Percentiles rank a stretch among this genome's conserved stretches.
Conservation (phyloP, 2,888 invertebrate genomes). For the Peribatodes rhomboidaria region DNA sequence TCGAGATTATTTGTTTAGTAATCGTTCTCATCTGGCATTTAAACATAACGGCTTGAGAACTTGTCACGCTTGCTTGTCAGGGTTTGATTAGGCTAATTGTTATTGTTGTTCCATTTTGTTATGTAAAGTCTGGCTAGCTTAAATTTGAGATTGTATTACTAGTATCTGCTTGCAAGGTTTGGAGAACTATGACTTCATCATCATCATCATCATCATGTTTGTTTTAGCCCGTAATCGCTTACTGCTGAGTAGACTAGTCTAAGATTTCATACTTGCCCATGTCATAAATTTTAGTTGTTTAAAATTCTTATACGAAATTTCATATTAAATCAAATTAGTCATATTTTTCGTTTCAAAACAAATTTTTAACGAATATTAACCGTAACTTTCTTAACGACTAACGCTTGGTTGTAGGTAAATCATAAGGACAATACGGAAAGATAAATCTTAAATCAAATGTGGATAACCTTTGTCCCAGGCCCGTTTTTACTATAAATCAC, state of each 20-base stretch:
- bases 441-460: slow-evolving; percentile 40
- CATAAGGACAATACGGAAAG: slow-evolving; percentile 41
- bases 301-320: too few species aligned
- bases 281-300: too few species aligned
- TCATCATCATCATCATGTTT: neutral
- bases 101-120: slow-evolving; percentile 29
- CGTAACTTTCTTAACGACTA: too few species aligned
- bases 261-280: too few species aligned
- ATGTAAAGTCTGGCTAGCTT: slow-evolving; percentile 23
- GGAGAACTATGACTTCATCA: neutral
- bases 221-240: neutral
- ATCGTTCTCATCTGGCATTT: slow-evolving; percentile 53
- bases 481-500: slow-evolving; percentile 53
- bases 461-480: slow-evolving; percentile 43
- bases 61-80: slow-evolving; percentile 30
- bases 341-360: neutral
- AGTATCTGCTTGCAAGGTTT: neutral
- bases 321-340: too few species aligned
- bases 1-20: slow-evolving; percentile 53
- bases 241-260: neutral
- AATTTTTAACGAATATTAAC: neutral
- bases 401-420: neutral
- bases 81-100: slow-evolving; percentile 28
- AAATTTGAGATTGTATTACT: neutral
- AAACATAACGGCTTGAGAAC: slow-evolving; percentile 32